These are phyloP conservation scores for Leptinotarsa defecta DNA, from an alignment of 1,140 invertebrate species.

Conservation along the genomic window DNA sequence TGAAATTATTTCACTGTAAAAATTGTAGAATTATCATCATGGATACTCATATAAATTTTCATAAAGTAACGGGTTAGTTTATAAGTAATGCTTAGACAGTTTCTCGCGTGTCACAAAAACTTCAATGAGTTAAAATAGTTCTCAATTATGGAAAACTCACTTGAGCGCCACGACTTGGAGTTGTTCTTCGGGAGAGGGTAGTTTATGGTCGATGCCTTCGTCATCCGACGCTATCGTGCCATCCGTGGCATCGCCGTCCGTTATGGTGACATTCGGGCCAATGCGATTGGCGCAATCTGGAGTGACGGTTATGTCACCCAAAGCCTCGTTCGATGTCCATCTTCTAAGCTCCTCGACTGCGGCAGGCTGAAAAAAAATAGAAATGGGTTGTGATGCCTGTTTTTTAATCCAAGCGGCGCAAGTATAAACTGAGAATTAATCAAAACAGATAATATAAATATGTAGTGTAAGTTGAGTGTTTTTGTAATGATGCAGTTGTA, in stretches of 20 bases:
- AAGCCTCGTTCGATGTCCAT: constrained; percentile 82
- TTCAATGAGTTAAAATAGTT: too few species aligned
- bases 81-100: too few species aligned
- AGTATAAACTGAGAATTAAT: too few species aligned
- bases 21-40: too few species aligned
- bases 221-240: constrained; percentile 63
- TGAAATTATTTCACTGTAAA: too few species aligned
- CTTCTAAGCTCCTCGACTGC: constrained; percentile 76
- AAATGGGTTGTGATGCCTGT: not conserved
- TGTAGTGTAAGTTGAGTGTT: not conserved
- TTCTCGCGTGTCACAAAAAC: too few species aligned
- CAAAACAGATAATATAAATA: too few species aligned
- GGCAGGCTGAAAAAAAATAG: constrained; percentile 67
- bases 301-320: constrained; percentile 79
- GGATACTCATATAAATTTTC: too few species aligned
- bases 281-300: constrained; percentile 71
- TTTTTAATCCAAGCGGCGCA: too few species aligned
- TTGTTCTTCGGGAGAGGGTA: constrained; percentile 83
- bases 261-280: constrained; percentile 52
- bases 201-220: constrained; percentile 76
- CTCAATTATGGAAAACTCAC: constrained; percentile 60
- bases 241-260: constrained; percentile 61
- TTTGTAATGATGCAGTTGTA: too few species aligned
- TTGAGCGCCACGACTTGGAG: constrained; percentile 76
- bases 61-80: too few species aligned